Conservation (phyloP, 2,888 invertebrate species). For the Altica lythri region DNA sequence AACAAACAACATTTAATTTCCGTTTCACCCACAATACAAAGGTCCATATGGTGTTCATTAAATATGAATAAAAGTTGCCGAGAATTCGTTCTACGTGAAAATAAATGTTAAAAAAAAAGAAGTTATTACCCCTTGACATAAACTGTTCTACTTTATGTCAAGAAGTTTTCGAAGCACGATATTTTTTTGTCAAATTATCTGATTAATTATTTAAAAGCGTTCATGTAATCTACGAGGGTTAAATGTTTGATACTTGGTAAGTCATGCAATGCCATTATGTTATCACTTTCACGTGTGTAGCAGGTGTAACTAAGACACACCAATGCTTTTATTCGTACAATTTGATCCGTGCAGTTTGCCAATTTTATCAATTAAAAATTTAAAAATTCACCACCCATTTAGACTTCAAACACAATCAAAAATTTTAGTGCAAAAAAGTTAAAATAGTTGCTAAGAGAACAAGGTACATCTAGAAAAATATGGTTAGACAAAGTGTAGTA, state of each 20-base stretch:
- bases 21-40: conserved; percentile 29
- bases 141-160: conserved; percentile 34
- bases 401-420: no score
- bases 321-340: no score
- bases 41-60: conserved; percentile 31
- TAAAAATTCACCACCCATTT: no score
- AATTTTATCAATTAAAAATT: no score
- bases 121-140: conserved; percentile 20
- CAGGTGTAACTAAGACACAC: conserved; percentile 19
- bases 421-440: no score
- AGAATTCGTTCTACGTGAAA: conserved; percentile 15
- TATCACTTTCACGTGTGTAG: conserved; percentile 17
- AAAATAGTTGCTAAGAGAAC: no score
- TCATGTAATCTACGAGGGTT: conserved; percentile 55
- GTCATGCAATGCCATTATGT: conserved; percentile 28
- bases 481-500: no score
- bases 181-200: conserved; percentile 51
- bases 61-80: conserved; percentile 8
- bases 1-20: conserved; percentile 24
- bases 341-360: no score
- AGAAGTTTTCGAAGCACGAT: conserved; percentile 46
- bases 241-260: conserved; percentile 46
- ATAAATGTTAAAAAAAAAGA: conserved; percentile 23
- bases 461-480: no score
- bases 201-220: conserved; percentile 54